Conservation (phyloP, 2,113 vertebrate genomes). For the Heterocephalus glaber region DNA sequence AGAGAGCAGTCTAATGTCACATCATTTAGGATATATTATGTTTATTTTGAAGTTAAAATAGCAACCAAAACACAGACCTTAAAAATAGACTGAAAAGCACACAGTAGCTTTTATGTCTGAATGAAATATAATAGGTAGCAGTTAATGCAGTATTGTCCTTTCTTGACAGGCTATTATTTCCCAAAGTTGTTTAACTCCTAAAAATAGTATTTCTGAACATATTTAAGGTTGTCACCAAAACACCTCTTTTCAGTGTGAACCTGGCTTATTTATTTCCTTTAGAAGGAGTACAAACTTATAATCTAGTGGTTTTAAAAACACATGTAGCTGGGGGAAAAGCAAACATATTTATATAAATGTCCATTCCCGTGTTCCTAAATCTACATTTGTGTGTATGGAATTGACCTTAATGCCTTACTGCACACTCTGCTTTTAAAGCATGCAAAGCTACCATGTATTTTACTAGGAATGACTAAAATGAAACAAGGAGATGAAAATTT, state of each 20-base stretch:
- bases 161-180: not conserved
- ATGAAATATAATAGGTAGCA: not conserved
- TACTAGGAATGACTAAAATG: not conserved
- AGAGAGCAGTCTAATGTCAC: slow-evolving; percentile 63
- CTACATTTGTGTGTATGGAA: not conserved
- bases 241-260: not conserved
- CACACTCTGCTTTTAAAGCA: slow-evolving; percentile 65
- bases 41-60: slow-evolving; percentile 67
- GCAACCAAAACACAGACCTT: slow-evolving; percentile 55
- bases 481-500: slow-evolving; percentile 63
- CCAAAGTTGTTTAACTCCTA: slow-evolving; percentile 60
- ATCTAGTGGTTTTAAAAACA: not conserved
- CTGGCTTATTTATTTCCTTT: not conserved
- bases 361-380: not conserved
- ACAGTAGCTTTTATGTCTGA: not conserved
- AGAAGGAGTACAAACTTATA: not conserved
- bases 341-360: slow-evolving; percentile 4
- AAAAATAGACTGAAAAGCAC: slow-evolving; percentile 48
- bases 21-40: slow-evolving; percentile 62
- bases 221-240: slow-evolving; percentile 63
- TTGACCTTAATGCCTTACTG: not conserved
- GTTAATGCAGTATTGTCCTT: not conserved
- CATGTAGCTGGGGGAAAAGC: not conserved
- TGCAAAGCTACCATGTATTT: not conserved
- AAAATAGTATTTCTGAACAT: slow-evolving; percentile 63